Evolutionary conservation across 2,888 invertebrate genomes (phyloP).

Genomic region (Caenorhabditis sp.): DNA sequence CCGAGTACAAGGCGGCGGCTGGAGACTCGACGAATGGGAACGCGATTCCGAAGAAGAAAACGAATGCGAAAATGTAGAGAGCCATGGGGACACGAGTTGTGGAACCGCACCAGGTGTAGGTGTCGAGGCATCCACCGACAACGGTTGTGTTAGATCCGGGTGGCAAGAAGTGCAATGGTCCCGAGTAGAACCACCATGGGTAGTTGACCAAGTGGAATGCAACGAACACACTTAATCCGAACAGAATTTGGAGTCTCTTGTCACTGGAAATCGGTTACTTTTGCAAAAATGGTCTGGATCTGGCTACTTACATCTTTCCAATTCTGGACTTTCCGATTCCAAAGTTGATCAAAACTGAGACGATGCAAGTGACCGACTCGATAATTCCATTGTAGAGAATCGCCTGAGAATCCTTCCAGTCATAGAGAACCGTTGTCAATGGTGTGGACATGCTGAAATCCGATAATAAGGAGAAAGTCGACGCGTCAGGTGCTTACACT

Average conservation of each 20-base stretch:
- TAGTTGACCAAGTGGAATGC: constrained; percentile 69
- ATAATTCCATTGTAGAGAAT: constrained; percentile 72
- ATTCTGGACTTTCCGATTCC: constrained; percentile 69
- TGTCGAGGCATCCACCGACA: constrained; percentile 65
- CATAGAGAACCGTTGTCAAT: constrained; percentile 69
- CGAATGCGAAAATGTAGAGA: constrained; percentile 68
- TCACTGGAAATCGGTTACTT: constrained; percentile 52
- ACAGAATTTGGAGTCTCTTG: constrained; percentile 68
- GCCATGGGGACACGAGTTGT: constrained; percentile 65
- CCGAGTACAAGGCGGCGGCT: constrained; percentile 68
- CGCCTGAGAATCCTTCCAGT: constrained; percentile 72
- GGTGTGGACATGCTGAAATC: constrained; percentile 72
- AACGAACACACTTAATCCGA: constrained; percentile 68
- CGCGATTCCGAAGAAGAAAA: constrained; percentile 69
- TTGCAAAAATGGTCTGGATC: no score
- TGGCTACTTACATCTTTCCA: constrained; percentile 67
- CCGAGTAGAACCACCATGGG: constrained; percentile 72
- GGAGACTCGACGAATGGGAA: constrained; percentile 73
- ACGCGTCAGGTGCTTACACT: constrained; percentile 69
- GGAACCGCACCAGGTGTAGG: constrained; percentile 68
- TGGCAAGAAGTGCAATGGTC: constrained; percentile 70
- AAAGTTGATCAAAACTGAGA: constrained; percentile 69
- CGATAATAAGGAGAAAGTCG: background rate
- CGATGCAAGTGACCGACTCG: constrained; percentile 68
- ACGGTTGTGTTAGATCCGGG: constrained; percentile 62